These are phyloP conservation scores for Amblyornis subalaris DNA, from an alignment of 2,113 vertebrate genomes.

Conservation along the genomic window DNA sequence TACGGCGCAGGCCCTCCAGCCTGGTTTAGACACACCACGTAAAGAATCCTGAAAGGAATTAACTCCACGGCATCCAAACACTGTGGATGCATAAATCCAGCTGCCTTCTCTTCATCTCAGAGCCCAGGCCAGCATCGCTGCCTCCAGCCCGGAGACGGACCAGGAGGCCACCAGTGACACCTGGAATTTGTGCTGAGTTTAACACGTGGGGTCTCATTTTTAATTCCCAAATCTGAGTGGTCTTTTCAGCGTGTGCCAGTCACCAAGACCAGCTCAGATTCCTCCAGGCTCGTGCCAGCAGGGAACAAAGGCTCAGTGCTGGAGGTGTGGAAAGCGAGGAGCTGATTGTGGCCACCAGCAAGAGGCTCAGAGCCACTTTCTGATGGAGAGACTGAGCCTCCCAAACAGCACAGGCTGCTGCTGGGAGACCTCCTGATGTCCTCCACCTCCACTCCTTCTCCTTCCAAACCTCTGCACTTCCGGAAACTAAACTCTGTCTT, in stretches of 20 bases:
- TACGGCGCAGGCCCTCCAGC: neutral
- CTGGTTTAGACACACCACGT: neutral
- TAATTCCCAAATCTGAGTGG: neutral
- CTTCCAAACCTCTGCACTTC: neutral
- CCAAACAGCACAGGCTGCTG: neutral
- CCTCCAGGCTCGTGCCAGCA: neutral
- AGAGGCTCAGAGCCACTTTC: neutral
- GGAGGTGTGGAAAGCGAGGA: neutral
- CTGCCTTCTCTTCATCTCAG: neutral
- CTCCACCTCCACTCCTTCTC: neutral
- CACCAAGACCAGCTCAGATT: neutral
- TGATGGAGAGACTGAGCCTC: neutral
- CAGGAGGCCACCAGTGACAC: neutral
- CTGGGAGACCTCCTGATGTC: neutral
- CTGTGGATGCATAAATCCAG: neutral
- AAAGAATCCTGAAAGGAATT: neutral
- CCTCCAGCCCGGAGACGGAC: fast-evolving
- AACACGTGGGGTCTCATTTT: fast-evolving
- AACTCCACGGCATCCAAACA: neutral
- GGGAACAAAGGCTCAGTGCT: neutral
- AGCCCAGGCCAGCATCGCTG: neutral
- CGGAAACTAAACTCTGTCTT: neutral
- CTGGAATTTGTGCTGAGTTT: neutral
- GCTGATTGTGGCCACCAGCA: neutral
- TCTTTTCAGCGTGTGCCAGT: neutral